Conservation (phyloP, 2,113 vertebrate genomes). For the Ctenomys sociabilis region DNA sequence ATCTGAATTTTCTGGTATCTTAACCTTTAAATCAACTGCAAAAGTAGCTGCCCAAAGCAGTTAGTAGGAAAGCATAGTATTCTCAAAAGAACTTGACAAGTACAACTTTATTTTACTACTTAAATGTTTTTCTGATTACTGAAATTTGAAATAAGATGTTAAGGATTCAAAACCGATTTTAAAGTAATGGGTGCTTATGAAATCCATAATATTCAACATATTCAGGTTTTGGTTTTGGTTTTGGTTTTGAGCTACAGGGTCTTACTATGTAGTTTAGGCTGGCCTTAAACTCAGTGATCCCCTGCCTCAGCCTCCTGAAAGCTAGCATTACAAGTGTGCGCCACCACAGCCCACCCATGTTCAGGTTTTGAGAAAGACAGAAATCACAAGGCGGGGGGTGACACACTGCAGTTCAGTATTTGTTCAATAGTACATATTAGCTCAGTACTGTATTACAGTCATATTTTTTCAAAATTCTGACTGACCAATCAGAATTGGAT, state of each 20-base stretch:
- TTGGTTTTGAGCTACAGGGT: background rate
- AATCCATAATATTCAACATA: conserved; percentile 25
- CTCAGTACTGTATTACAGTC: background rate
- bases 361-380: conserved; percentile 7
- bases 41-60: conserved; percentile 68
- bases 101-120: conserved; percentile 68
- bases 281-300: background rate
- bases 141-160: conserved; percentile 71
- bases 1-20: conserved; percentile 69
- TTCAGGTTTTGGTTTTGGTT: background rate
- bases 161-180: conserved; percentile 73
- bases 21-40: conserved; percentile 66
- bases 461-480: conserved; percentile 33
- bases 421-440: background rate
- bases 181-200: conserved; percentile 54
- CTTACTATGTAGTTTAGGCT: background rate
- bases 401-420: background rate
- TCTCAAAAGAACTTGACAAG: conserved; percentile 45
- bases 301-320: background rate
- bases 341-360: background rate
- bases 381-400: background rate
- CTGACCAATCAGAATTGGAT: conserved; percentile 59
- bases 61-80: conserved; percentile 63
- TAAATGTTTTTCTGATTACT: conserved; percentile 63
- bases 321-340: background rate